phyloP scores from a whole-genome alignment of 2,113 vertebrate species.

The Eolophus roseicapilla region DNA sequence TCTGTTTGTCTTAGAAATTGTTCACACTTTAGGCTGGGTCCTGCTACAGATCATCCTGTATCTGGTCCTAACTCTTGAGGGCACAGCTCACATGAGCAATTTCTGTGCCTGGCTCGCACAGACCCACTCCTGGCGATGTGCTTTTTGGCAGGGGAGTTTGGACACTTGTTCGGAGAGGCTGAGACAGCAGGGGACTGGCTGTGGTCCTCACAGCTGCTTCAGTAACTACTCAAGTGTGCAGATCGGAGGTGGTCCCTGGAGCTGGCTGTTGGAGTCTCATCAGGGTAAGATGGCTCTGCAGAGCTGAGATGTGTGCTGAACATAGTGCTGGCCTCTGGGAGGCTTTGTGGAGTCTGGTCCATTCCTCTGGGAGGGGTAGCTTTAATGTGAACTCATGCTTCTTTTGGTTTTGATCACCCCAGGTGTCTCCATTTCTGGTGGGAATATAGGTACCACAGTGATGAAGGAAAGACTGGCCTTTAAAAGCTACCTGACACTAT shows the following conservation, averaged over 20 bases:
- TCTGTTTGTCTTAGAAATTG: background rate
- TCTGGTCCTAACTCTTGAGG: background rate
- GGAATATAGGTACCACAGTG: background rate
- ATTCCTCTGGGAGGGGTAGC: background rate
- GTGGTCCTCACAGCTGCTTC: background rate
- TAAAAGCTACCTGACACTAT: background rate
- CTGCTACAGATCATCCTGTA: background rate
- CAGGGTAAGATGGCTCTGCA: fast-evolving
- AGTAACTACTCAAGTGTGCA: background rate
- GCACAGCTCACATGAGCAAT: background rate
- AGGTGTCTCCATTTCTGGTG: background rate
- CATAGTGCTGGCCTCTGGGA: background rate
- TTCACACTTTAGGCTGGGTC: background rate
- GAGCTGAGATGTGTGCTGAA: background rate
- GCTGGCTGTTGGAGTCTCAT: background rate
- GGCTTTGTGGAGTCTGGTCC: background rate
- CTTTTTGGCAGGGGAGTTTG: background rate
- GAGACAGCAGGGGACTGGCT: background rate
- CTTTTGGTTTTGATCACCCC: background rate
- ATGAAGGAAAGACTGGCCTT: background rate
- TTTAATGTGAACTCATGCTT: background rate
- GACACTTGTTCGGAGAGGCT: background rate
- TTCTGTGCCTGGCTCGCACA: background rate
- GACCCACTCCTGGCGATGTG: background rate
- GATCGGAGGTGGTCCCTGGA: background rate